phyloP scores from a whole-genome alignment of 2,888 invertebrate genomes.

The Leptinotarsa tumamoca region DNA sequence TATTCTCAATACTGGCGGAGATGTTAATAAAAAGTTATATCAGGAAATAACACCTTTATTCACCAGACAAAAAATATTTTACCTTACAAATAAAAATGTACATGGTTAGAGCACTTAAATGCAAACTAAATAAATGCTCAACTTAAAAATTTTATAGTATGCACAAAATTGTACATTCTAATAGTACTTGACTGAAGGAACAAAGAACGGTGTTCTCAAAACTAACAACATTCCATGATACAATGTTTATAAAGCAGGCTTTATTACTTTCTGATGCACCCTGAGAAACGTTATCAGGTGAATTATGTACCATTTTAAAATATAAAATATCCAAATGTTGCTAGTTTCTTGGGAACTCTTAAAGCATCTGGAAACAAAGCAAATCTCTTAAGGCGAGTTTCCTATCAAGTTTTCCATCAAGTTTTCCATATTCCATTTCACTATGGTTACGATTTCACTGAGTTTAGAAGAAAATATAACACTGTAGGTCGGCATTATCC shows the following conservation, averaged over 20 bases:
- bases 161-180: background rate
- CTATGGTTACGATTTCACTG: background rate
- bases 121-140: conserved; percentile 31
- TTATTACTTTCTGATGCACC: conserved; percentile 3
- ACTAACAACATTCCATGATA: conserved; percentile 2
- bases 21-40: background rate
- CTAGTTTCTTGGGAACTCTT: conserved; percentile 9
- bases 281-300: background rate
- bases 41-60: conserved; percentile 42
- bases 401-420: conserved; percentile 4
- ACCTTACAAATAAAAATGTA: conserved; percentile 37
- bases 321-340: background rate
- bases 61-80: conserved; percentile 29
- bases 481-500: background rate
- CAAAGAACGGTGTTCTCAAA: background rate
- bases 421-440: background rate
- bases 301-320: conserved; percentile 1
- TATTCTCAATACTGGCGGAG: too few relatives aligned
- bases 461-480: background rate
- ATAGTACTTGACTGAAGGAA: conserved; percentile 16
- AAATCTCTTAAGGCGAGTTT: background rate
- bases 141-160: background rate
- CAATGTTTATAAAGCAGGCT: background rate
- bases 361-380: background rate
- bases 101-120: conserved; percentile 43